These are phyloP conservation scores for Ichneumoninae sp. DNA, from an alignment of 2,888 invertebrate genomes.

Conservation along the genomic window DNA sequence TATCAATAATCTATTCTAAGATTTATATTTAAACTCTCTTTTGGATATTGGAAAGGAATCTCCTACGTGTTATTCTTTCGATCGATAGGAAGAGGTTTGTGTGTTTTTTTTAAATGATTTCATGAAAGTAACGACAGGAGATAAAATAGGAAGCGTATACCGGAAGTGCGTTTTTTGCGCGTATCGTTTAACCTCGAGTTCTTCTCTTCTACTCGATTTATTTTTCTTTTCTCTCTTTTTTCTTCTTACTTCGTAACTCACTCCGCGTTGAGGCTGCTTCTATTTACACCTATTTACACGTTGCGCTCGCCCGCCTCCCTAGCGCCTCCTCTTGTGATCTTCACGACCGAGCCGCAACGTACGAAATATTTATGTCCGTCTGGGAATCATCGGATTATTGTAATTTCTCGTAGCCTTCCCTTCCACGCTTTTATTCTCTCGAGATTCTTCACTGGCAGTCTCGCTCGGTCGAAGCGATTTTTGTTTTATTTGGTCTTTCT, in stretches of 20 bases:
- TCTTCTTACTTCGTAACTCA: conserved; percentile 43
- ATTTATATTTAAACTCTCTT: conserved; percentile 16
- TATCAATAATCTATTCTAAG: conserved; percentile 7
- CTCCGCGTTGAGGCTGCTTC: conserved; percentile 40
- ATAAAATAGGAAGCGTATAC: conserved; percentile 60
- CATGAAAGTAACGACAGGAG: conserved; percentile 43
- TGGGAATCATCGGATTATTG: conserved; percentile 58
- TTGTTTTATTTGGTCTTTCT: conserved; percentile 18
- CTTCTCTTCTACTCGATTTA: conserved; percentile 38
- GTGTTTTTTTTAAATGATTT: neutral
- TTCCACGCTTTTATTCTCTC: conserved; percentile 23
- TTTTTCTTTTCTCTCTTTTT: conserved; percentile 6
- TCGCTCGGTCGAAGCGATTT: conserved; percentile 34
- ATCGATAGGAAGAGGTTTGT: conserved; percentile 35
- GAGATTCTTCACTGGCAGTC: conserved; percentile 33
- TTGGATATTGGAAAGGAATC: conserved; percentile 10
- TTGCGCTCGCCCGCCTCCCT: conserved; percentile 37
- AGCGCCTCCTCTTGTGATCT: conserved; percentile 24
- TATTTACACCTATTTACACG: conserved; percentile 78
- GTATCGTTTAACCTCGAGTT: conserved; percentile 9
- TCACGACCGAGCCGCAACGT: conserved; percentile 19
- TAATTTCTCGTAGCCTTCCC: conserved; percentile 44
- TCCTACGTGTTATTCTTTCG: conserved; percentile 10
- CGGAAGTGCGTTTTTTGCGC: conserved; percentile 50
- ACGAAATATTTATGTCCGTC: conserved; percentile 47